Percentiles rank a stretch among this genome's conserved stretches.
Conservation (phyloP, 2,113 vertebrate genomes). For the Sapayoa aenigma region DNA sequence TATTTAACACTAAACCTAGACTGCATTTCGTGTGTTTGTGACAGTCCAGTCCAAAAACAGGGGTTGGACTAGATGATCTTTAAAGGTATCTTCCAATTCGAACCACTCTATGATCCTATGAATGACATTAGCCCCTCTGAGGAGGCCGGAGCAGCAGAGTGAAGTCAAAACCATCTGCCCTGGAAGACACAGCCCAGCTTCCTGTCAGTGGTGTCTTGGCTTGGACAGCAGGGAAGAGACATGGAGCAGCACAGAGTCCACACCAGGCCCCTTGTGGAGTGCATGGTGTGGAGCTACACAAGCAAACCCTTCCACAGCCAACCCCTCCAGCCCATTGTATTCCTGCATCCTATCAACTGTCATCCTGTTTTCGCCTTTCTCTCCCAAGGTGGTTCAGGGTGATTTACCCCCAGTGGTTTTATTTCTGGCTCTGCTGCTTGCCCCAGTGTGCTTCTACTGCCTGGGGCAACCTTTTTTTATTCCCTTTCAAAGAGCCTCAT, state of each 20-base stretch:
- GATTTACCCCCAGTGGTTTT: neutral
- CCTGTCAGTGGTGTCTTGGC: fast-evolving
- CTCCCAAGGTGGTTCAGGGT: neutral
- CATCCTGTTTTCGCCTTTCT: neutral
- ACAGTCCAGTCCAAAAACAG: no score
- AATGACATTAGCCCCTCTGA: fast-evolving
- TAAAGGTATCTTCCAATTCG: neutral
- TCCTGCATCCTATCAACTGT: fast-evolving
- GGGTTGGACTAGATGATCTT: neutral
- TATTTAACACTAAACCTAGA: fast-evolving
- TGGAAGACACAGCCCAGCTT: neutral
- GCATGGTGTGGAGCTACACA: neutral
- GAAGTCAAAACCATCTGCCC: neutral
- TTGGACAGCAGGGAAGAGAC: neutral
- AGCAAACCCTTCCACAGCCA: neutral
- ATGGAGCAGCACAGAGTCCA: fast-evolving
- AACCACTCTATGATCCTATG: neutral
- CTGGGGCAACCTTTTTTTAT: neutral
- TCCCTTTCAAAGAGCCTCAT: neutral
- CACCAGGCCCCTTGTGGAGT: fast-evolving
- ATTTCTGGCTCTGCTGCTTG: neutral
- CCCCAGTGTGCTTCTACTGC: neutral
- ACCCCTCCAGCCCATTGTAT: fast-evolving
- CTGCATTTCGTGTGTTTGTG: neutral
- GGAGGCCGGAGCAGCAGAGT: neutral